phyloP scores from a whole-genome alignment of 2,888 invertebrate species.

The Spisula solida region DNA sequence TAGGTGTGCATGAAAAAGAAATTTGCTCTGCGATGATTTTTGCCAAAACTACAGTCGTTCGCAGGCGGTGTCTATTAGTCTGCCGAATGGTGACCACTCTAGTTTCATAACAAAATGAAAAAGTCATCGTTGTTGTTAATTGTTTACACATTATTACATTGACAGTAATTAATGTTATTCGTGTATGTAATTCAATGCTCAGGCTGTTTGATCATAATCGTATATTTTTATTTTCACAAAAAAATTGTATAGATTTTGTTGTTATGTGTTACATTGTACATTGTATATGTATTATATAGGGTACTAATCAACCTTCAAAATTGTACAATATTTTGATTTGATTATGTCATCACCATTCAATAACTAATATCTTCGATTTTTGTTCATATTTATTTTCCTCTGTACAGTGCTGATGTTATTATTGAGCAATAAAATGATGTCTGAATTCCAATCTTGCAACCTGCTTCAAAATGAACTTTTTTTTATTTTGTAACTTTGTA shows the following conservation, averaged over 20 bases:
- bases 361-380: not conserved
- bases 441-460: no score
- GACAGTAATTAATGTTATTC: not conserved
- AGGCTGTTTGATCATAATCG: not conserved
- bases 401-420: no score
- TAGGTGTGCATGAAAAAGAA: no score
- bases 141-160: not conserved
- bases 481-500: no score
- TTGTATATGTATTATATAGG: not conserved
- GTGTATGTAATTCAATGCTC: slow-evolving; percentile 17
- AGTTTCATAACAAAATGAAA: not conserved
- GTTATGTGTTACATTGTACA: slow-evolving; percentile 2
- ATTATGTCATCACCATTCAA: not conserved
- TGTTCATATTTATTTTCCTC: not conserved
- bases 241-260: not conserved
- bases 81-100: no score
- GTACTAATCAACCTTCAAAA: not conserved
- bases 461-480: no score
- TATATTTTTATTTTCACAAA: not conserved
- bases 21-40: no score
- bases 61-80: no score
- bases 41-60: no score
- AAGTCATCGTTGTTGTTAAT: not conserved
- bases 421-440: no score
- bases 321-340: not conserved